phyloP scores from a whole-genome alignment of 53 echinoderm and acorn worm species.

The Apostichopus leukothele region DNA sequence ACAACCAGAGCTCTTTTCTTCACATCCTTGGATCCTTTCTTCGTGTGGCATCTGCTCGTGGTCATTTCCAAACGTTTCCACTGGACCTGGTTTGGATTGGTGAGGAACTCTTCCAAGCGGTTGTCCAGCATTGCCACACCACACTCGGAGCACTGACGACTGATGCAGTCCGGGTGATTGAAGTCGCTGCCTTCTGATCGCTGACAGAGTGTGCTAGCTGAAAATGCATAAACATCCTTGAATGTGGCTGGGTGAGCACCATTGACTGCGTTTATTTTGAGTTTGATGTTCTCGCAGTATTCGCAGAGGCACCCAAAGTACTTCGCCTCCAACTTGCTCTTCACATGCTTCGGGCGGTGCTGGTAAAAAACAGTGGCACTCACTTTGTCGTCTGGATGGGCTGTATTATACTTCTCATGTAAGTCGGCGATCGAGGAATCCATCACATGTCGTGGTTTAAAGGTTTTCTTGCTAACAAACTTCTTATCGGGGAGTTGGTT shows the following conservation, averaged over 20 bases:
- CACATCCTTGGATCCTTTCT: background rate
- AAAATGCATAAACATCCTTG: conserved; percentile 41
- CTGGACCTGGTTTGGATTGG: background rate
- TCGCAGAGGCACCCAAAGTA: background rate
- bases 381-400: conserved; percentile 53
- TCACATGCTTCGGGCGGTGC: conserved; percentile 58
- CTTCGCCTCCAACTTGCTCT: conserved; percentile 16
- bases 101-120: background rate
- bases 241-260: conserved; percentile 33
- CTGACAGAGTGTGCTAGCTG: conserved; percentile 38
- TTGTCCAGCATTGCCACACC: conserved; percentile 22
- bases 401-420: background rate
- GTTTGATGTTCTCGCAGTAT: conserved; percentile 9
- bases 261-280: conserved; percentile 56
- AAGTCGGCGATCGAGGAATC: background rate
- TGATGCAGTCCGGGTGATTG: conserved; percentile 52
- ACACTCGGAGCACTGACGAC: conserved; percentile 44
- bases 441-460: conserved; percentile 1
- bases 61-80: conserved; percentile 46
- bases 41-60: conserved; percentile 19
- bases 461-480: background rate
- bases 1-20: conserved; percentile 44
- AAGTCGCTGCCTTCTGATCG: conserved; percentile 38
- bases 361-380: conserved; percentile 42
- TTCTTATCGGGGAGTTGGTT: background rate